phyloP scores from a whole-genome alignment of 2,888 invertebrate species.

The Tinea pellionella region DNA sequence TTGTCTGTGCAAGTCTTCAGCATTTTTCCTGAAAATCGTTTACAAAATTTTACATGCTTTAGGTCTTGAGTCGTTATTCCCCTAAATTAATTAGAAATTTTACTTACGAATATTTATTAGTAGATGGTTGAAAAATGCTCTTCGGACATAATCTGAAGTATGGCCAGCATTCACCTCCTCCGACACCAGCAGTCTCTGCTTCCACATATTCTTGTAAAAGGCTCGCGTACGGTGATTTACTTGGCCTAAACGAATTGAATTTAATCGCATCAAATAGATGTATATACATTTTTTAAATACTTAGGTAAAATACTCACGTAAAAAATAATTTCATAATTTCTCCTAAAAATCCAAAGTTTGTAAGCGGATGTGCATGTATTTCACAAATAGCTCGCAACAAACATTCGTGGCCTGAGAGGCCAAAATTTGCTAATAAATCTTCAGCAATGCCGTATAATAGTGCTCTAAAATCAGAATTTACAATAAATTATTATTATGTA shows the following conservation, averaged over 20 bases:
- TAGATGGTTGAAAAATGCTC: constrained; percentile 75
- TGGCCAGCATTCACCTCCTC: constrained; percentile 85
- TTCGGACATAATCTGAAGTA: constrained; percentile 86
- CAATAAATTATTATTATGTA: no score
- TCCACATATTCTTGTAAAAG: constrained; percentile 81
- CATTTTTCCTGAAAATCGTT: constrained; percentile 54
- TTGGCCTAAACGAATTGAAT: constrained; percentile 69
- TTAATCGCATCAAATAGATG: not conserved
- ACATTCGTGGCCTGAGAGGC: constrained; percentile 85
- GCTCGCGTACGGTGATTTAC: constrained; percentile 82
- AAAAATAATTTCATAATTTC: constrained; percentile 86
- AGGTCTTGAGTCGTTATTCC: no score
- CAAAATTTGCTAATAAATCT: constrained; percentile 83
- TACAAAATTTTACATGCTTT: no score
- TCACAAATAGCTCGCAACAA: constrained; percentile 86
- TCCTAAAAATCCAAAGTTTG: constrained; percentile 83
- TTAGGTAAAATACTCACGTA: constrained; percentile 68
- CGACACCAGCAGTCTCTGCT: constrained; percentile 81
- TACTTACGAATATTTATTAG: constrained; percentile 62
- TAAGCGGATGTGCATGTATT: constrained; percentile 82
- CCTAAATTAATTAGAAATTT: not conserved
- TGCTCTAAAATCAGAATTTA: constrained; percentile 68
- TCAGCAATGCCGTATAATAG: constrained; percentile 82
- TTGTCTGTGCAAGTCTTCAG: constrained; percentile 52
- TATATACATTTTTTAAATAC: not conserved